These are phyloP conservation scores for Heterocephalus glaber DNA, from an alignment of 2,113 vertebrate genomes.

Conservation along the genomic window DNA sequence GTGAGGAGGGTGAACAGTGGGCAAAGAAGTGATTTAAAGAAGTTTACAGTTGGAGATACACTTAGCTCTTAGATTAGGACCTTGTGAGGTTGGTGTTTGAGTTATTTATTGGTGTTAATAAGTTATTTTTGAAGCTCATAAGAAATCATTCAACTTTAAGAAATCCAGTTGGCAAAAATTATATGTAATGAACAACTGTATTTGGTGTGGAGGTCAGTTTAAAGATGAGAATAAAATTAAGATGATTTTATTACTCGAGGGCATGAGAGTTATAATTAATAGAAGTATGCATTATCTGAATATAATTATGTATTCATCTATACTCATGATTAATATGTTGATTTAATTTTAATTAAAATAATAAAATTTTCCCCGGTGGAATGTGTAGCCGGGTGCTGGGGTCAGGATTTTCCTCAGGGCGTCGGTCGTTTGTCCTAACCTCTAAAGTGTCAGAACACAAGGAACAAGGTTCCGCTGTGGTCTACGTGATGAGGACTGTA, in stretches of 20 bases:
- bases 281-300: neutral
- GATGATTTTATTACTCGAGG: constrained; percentile 31
- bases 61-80: neutral
- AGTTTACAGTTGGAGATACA: neutral
- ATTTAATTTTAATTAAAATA: neutral
- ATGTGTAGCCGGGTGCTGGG: neutral
- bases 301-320: neutral
- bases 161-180: neutral
- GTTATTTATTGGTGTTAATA: neutral
- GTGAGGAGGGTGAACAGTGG: neutral
- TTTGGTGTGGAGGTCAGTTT: constrained; percentile 44
- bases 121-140: neutral
- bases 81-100: neutral
- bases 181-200: neutral
- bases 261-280: constrained; percentile 6
- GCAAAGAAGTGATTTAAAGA: neutral
- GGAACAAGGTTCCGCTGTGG: neutral
- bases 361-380: neutral
- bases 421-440: neutral
- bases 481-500: neutral
- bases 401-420: neutral
- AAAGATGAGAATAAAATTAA: constrained; percentile 25
- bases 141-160: constrained; percentile 25
- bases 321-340: neutral
- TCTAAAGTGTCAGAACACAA: neutral